A percentile compares a stretch with the other conserved stretches of the same genome.
These are phyloP conservation scores for Polymixis flavicincta DNA, from an alignment of 2,888 invertebrate species.

Conservation along the genomic window DNA sequence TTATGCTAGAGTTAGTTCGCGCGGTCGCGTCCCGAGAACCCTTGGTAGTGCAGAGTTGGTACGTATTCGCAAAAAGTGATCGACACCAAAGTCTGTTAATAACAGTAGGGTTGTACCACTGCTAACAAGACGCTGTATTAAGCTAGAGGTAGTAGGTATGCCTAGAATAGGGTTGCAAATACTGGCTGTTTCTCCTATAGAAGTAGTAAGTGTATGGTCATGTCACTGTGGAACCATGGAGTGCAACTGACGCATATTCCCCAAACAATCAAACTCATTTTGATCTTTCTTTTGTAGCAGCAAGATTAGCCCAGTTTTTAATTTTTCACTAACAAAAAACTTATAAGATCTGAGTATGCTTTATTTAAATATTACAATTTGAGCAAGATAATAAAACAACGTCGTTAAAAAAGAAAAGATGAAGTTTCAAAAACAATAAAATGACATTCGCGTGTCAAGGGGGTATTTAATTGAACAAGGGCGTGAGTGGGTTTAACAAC, in stretches of 20 bases:
- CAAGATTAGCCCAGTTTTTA: constrained; percentile 46
- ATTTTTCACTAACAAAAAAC: constrained; percentile 43
- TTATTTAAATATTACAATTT: constrained; percentile 34
- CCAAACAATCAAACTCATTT: constrained; percentile 21
- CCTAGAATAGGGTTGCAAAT: constrained; percentile 21
- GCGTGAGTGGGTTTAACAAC: constrained; percentile 35
- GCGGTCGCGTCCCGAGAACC: constrained; percentile 35
- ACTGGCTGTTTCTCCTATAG: not conserved
- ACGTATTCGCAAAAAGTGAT: constrained; percentile 12
- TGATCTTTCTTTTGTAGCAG: constrained; percentile 20
- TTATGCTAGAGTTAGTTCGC: constrained; percentile 54
- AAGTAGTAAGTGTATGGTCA: constrained; percentile 1
- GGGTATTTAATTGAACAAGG: constrained; percentile 50
- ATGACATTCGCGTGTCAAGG: constrained; percentile 63
- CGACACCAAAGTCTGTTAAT: constrained; percentile 11
- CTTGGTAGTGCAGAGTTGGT: constrained; percentile 28
- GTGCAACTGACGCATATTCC: constrained; percentile 24
- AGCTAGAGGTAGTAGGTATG: constrained; percentile 19
- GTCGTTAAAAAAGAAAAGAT: constrained; percentile 40
- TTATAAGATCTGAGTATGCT: constrained; percentile 32
- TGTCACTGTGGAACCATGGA: constrained; percentile 7
- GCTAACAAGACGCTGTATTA: constrained; percentile 22
- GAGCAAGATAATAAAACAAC: constrained; percentile 45
- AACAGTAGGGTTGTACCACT: constrained; percentile 28
- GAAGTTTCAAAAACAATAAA: constrained; percentile 40